Evolutionary conservation across 2,797 vertebrate genomes (phyloP), one percentile per base, ranked within the genome.

Genomic region (Gymnothorax javanicus): DNA sequence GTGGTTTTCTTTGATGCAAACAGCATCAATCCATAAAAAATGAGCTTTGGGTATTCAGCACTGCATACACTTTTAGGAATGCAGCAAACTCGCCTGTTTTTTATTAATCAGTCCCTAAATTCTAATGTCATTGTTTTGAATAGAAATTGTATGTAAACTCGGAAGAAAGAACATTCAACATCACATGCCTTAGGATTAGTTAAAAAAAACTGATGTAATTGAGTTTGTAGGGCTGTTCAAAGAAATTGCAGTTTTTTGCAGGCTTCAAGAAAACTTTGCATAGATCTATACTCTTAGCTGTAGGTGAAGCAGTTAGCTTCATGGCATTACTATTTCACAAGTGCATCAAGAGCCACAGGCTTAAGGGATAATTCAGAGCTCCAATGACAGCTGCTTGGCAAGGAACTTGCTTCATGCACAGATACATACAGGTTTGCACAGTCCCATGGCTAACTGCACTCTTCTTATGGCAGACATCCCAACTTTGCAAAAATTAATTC

Each of bases 31-130:
- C 64, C 27, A 82, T 43, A 43, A 43, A 83, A 86, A 52, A 59
- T 25, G 11, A 60, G 13, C 77, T 15, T 20, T 43, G 7, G 81
- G 52, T 59, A 71, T 43, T 50, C 25, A 23, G 6, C n/a, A 15
- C 52, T 83, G 43, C 81, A 83, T 64, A 58, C 50, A 57, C 81
- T 82, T 54, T 54, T 23, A 54, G 9, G 52, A 23, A 64, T 52
- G 62, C 81, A 4, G 62, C 52, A 83, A 86, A 71, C n/a, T 69
- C 59, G 62, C 57, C 79, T 87, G 86, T 67, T 71, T 83, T 87
- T 71, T 43, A 87, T 83, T 87, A 83, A 81, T 92, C 91, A 89
- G 60, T 25, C 62, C 89, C 84, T 90, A 52, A 93, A 90, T 93
- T 92, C 86, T 43, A 43, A 92, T 92, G 89, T 87, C 54, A 8